Percentiles rank a stretch among this genome's conserved stretches.
Conservation (phyloP, 2,888 invertebrate genomes). For the Leuctra nigra region DNA sequence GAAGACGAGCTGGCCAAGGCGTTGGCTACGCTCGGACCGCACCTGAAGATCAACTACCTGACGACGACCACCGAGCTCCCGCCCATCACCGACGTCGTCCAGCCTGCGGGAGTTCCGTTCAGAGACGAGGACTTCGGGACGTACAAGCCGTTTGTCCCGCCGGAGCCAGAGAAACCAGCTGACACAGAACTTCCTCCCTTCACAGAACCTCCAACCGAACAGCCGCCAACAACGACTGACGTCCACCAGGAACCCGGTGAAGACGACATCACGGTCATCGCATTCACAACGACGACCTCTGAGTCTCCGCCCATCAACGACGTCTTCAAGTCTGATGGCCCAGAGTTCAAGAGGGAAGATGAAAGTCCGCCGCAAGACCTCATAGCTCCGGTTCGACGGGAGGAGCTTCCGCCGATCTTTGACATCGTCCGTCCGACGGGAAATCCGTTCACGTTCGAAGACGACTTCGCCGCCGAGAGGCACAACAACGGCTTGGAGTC, state of each 20-base stretch:
- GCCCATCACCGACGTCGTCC: background rate
- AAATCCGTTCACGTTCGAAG: background rate
- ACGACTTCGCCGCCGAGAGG: background rate
- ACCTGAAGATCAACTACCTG: constrained; percentile 5
- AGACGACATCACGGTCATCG: background rate
- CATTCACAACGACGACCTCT: background rate
- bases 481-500: background rate
- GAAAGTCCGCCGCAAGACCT: background rate
- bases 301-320: background rate
- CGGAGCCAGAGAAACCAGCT: background rate
- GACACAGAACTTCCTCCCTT: background rate
- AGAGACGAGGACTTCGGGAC: background rate
- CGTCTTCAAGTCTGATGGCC: background rate
- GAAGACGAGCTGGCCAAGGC: background rate
- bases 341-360: background rate
- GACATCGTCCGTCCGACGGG: background rate
- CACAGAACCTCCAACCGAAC: constrained; percentile 1
- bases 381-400: background rate
- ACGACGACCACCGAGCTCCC: constrained; percentile 2
- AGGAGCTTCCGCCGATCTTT: background rate
- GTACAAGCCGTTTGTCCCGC: background rate
- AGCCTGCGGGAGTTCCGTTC: background rate
- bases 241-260: background rate
- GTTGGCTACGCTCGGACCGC: constrained; percentile 9
- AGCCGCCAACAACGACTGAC: background rate